Base-by-base conservation (phyloP, 2,113 vertebrate species). In the Dipodomys spectabilis region DNA sequence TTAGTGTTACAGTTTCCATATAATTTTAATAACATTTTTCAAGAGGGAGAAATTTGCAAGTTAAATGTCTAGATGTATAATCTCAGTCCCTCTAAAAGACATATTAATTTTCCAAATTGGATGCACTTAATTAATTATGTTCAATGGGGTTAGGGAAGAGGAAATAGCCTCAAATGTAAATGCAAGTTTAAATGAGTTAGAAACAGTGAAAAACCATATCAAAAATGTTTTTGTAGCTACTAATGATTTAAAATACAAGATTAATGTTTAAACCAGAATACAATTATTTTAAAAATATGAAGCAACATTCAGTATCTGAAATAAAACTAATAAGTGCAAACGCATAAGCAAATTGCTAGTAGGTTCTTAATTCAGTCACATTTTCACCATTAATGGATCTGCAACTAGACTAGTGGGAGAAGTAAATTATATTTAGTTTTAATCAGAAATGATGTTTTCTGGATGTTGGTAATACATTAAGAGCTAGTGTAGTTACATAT, bases 91-190 rank as follows among this genome's bases (percentile, higher is more conserved):
- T 96, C 88, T 62, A 83, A 92, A 79, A 93, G 28, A 75, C 2
- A 25, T 89, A 60, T 18, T 90, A 75, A 64, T 88, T 94, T 94
- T 81, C 16, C 13, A 64, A 79, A 88, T 86, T 92, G 12, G 19
- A 62, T 80, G 2, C 22, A 82, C 88, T 87, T 96, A 67, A 95
- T 86, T 94, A 92, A 92, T 93, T 96, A 92, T 84, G 12, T 88
- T 57, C 60, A 91, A 15, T 87, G 13, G 12, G 35, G 23, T 69
- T 90, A 91, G 7, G 5, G 18, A 64, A 91, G 1, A 75, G 6
- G 35, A 92, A 95, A 92, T 30, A 83, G 91, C 62, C 92, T 93
- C 53, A 86, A 75, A 93, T 80, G 6, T 65, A 96, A 94, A 91
- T 88, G 12, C 0, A 74, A 83, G 83, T 3, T 67, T 11, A 85